phyloP scores from a whole-genome alignment of 2,797 vertebrate genomes.

The Todus mexicanus region DNA sequence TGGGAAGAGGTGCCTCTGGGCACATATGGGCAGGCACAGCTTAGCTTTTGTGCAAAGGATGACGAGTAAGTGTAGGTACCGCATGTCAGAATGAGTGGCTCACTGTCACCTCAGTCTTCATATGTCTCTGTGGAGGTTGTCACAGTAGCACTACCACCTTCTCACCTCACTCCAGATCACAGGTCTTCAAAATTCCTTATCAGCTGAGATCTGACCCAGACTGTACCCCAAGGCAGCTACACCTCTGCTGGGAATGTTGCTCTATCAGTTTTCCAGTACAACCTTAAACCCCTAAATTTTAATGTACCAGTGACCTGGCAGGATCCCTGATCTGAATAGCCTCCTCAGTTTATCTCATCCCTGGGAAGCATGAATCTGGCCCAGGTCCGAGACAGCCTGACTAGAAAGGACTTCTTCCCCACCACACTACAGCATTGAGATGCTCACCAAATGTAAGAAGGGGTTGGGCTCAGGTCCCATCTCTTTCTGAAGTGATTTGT shows the following conservation, averaged over 20 bases:
- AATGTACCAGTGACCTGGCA: background rate
- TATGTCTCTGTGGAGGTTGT: background rate
- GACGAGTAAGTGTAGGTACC: background rate
- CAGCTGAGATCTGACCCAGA: background rate
- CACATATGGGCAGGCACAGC: background rate
- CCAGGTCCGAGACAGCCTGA: background rate
- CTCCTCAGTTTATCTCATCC: background rate
- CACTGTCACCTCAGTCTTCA: background rate
- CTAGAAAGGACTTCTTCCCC: background rate
- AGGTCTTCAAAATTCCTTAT: background rate
- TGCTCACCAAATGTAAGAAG: background rate
- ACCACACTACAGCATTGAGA: fast-evolving
- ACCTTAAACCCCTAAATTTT: background rate
- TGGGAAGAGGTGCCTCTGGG: background rate
- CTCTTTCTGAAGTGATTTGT: background rate
- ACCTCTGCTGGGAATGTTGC: background rate
- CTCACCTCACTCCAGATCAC: background rate
- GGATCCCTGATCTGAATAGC: background rate
- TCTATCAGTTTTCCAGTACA: background rate
- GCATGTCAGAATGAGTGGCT: fast-evolving
- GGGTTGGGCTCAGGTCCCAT: background rate
- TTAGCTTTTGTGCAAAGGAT: background rate
- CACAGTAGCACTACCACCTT: background rate
- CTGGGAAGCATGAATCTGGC: fast-evolving
- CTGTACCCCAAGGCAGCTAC: background rate